Evolutionary conservation across 2,888 invertebrate genomes (phyloP).

Genomic region (Stomorhina lunata): DNA sequence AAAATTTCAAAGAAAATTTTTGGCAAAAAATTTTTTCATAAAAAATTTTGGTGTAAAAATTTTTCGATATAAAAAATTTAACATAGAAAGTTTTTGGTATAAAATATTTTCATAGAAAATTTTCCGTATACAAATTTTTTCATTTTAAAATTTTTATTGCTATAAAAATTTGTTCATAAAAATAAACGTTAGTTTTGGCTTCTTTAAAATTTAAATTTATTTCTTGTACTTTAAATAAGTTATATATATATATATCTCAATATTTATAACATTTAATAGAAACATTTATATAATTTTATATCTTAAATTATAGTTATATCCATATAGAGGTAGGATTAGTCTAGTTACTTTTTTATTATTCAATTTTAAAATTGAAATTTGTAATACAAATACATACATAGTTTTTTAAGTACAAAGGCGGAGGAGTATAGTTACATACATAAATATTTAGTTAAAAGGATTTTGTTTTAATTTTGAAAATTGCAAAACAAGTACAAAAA

Average conservation of each 20-base stretch:
- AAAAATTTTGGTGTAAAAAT: too few relatives aligned
- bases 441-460: constrained; percentile 10
- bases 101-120: too few relatives aligned
- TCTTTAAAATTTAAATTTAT: too few relatives aligned
- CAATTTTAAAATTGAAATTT: constrained; percentile 1
- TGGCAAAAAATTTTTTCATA: too few relatives aligned
- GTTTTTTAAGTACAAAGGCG: constrained; percentile 54
- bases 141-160: too few relatives aligned
- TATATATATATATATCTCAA: neutral
- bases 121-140: too few relatives aligned
- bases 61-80: too few relatives aligned
- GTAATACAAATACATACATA: neutral
- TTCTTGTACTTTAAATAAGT: neutral
- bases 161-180: too few relatives aligned
- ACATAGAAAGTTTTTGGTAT: too few relatives aligned
- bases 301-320: neutral
- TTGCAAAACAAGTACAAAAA: neutral
- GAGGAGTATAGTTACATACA: constrained; percentile 18
- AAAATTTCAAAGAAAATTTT: too few relatives aligned
- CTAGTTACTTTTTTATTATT: neutral
- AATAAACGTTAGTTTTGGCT: too few relatives aligned
- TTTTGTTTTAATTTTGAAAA: neutral
- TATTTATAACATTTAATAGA: neutral
- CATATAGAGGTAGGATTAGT: neutral
- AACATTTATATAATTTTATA: neutral